These are phyloP conservation scores for Lutraria lutraria DNA, from an alignment of 2,888 invertebrate species.

Conservation along the genomic window DNA sequence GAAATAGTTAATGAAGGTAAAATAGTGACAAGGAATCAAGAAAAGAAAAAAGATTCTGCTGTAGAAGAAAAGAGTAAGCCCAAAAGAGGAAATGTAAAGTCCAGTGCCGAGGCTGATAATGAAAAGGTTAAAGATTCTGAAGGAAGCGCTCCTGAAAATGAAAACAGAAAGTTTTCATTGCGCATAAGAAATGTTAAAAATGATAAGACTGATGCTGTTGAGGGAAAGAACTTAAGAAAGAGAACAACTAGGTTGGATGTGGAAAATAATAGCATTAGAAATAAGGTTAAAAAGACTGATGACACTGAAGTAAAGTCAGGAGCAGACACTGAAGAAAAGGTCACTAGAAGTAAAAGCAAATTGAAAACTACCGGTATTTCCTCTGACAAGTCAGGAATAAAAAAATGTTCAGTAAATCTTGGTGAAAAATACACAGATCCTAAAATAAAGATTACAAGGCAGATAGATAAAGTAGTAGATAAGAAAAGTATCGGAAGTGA, in stretches of 20 bases:
- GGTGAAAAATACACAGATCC: constrained; percentile 58
- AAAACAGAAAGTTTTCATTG: constrained; percentile 27
- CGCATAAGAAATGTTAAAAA: constrained; percentile 54
- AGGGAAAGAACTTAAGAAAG: constrained; percentile 60
- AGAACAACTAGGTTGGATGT: constrained; percentile 48
- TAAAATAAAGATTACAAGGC: constrained; percentile 42
- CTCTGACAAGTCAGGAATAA: constrained; percentile 60
- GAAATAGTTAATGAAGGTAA: constrained; percentile 7
- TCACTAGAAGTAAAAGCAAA: constrained; percentile 51
- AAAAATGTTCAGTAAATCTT: constrained; percentile 65
- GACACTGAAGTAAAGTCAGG: background rate
- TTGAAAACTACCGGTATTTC: constrained; percentile 33
- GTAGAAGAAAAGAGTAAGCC: constrained; percentile 16
- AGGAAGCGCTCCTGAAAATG: constrained; percentile 26
- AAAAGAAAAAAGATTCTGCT: constrained; percentile 37
- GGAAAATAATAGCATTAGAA: constrained; percentile 37
- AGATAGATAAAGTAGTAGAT: constrained; percentile 22
- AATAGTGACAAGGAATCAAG: constrained; percentile 54
- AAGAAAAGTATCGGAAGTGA: background rate
- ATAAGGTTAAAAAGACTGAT: constrained; percentile 48
- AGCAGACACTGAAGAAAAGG: constrained; percentile 38
- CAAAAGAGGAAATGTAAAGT: constrained; percentile 22
- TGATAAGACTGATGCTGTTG: constrained; percentile 32
- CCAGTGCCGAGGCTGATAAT: constrained; percentile 2
- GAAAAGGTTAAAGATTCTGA: constrained; percentile 16